A percentile compares a stretch with the other conserved stretches of the same genome.
phyloP scores from a whole-genome alignment of 1,140 invertebrate species.

The Thaumetopoea pityocampa region DNA sequence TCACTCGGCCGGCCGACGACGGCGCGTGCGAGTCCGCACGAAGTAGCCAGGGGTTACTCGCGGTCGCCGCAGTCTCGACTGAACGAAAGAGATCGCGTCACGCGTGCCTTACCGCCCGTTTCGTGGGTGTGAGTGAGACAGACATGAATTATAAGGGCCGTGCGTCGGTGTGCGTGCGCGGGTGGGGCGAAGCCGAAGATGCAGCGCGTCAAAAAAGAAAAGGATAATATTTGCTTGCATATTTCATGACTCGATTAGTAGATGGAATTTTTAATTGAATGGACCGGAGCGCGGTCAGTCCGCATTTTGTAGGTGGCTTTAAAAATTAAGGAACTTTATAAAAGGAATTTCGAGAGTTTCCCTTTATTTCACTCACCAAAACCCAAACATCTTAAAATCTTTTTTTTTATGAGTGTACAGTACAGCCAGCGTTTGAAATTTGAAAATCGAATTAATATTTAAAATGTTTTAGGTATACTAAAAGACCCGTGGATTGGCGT shows the following conservation, averaged over 20 bases:
- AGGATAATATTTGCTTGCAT: slow-evolving; percentile 75
- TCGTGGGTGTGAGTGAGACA: slow-evolving; percentile 49
- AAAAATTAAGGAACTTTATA: slow-evolving; percentile 12
- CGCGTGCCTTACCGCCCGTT: slow-evolving; percentile 24
- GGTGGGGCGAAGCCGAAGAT: slow-evolving; percentile 74
- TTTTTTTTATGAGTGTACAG: too few species aligned
- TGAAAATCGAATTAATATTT: too few species aligned
- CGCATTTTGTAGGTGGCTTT: slow-evolving; percentile 22
- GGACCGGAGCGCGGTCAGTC: slow-evolving; percentile 64
- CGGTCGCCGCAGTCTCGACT: slow-evolving; percentile 64
- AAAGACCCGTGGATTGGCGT: too few species aligned
- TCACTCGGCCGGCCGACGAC: slow-evolving; percentile 64
- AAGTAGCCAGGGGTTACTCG: slow-evolving; percentile 72
- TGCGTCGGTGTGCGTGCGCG: slow-evolving; percentile 72
- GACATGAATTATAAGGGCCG: slow-evolving; percentile 56
- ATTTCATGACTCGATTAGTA: slow-evolving; percentile 75
- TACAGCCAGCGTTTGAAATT: too few species aligned
- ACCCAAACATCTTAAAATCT: too few species aligned
- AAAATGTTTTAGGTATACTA: too few species aligned
- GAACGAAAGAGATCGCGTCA: slow-evolving; percentile 45
- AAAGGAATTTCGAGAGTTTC: slow-evolving; percentile 13
- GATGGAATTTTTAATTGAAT: slow-evolving; percentile 76
- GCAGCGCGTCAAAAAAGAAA: slow-evolving; percentile 73
- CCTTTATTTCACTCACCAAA: slow-evolving; percentile 16
- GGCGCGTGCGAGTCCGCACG: slow-evolving; percentile 68